Evolutionary conservation across 92 coral and sea anemone species (phyloP).

Genomic region (Parazoanthus swiftii): DNA sequence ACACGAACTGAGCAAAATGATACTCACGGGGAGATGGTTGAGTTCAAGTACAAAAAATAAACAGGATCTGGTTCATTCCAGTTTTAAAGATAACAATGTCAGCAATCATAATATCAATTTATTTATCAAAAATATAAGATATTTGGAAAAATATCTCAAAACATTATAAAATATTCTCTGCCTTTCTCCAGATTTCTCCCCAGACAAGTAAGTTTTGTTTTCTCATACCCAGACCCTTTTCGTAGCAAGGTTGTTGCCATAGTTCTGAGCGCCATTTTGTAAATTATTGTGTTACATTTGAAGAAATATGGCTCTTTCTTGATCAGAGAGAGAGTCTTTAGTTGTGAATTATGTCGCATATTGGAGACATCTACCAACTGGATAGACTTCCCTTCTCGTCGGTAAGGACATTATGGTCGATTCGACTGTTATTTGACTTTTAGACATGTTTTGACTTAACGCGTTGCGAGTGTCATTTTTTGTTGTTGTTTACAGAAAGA

Average conservation of each 20-base stretch:
- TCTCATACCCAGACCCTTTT: slow-evolving; percentile 24
- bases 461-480: background rate
- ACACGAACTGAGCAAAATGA: background rate
- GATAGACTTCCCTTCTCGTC: slow-evolving; percentile 82
- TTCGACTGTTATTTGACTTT: slow-evolving; percentile 13
- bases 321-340: background rate
- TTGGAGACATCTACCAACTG: slow-evolving; percentile 55
- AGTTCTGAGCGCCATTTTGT: slow-evolving; percentile 44
- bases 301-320: background rate
- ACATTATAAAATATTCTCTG: background rate
- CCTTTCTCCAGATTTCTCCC: background rate
- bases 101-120: background rate
- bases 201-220: background rate
- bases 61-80: too few species aligned
- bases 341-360: slow-evolving; percentile 8
- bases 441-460: background rate
- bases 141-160: too few species aligned
- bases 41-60: too few species aligned
- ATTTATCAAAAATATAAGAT: background rate
- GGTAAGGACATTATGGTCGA: slow-evolving; percentile 47
- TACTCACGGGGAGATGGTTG: background rate
- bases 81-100: too few species aligned
- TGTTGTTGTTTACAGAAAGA: slow-evolving; percentile 61
- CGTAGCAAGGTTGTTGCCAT: slow-evolving; percentile 25
- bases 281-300: background rate